A percentile compares a stretch with the other conserved stretches of the same genome.
Conservation (phyloP, 2,888 invertebrate genomes). For the Drepana falcataria region DNA sequence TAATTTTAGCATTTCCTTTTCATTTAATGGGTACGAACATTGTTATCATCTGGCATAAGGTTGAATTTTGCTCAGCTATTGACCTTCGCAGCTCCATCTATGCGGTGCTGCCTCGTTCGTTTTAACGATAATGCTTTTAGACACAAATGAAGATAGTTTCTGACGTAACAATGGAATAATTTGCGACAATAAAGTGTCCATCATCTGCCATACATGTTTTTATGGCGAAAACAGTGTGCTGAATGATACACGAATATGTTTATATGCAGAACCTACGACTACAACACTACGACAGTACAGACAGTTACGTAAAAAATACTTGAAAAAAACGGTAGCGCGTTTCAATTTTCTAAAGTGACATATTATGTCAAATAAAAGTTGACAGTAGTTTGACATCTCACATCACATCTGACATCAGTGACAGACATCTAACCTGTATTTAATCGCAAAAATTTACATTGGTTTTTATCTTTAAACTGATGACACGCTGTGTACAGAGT, state of each 20-base stretch:
- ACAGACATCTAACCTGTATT: background rate
- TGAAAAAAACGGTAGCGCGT: too few species aligned
- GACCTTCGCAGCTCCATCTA: background rate
- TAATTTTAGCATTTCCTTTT: background rate
- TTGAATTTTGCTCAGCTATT: background rate
- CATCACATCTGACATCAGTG: too few species aligned
- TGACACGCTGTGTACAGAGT: conserved; percentile 28
- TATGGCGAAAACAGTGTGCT: conserved; percentile 33
- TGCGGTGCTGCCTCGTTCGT: background rate
- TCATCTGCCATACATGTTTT: conserved; percentile 31
- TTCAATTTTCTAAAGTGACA: too few species aligned
- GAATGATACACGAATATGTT: conserved; percentile 6
- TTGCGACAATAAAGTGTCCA: conserved; percentile 31
- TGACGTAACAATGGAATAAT: conserved; percentile 40
- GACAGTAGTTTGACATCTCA: too few species aligned
- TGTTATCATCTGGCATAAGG: background rate
- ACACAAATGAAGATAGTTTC: conserved; percentile 18
- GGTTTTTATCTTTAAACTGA: conserved; percentile 20
- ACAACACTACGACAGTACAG: too few species aligned
- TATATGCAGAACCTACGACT: too few species aligned
- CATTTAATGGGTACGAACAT: background rate
- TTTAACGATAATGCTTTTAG: background rate
- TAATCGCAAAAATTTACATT: background rate
- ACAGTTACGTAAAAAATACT: too few species aligned
- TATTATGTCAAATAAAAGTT: too few species aligned